These are phyloP conservation scores for Lontra canadensis DNA, from an alignment of 2,113 vertebrate genomes.

Conservation along the genomic window DNA sequence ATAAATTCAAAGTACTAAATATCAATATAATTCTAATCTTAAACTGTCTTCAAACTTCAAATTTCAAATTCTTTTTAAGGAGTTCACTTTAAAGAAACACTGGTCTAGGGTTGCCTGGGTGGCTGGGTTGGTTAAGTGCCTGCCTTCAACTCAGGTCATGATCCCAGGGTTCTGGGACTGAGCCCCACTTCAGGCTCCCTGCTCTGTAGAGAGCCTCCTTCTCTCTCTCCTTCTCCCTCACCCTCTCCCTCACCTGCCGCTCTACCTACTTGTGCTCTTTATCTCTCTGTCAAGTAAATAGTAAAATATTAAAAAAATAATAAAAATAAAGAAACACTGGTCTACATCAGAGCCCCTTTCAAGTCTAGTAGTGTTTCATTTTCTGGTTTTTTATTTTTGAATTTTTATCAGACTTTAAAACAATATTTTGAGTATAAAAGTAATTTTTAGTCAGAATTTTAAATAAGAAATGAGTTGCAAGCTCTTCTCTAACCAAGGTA, in stretches of 20 bases:
- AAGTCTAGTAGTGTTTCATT: neutral
- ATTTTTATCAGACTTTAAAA: slow-evolving; percentile 6
- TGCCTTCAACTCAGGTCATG: too few relatives aligned
- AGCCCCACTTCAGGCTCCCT: too few relatives aligned
- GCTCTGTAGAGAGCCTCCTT: too few relatives aligned
- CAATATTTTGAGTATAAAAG: neutral
- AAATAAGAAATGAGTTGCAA: slow-evolving; percentile 8
- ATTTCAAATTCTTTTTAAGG: slow-evolving; percentile 4
- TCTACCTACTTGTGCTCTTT: too few relatives aligned
- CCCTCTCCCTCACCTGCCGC: too few relatives aligned
- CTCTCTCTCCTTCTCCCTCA: too few relatives aligned
- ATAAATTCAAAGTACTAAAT: slow-evolving; percentile 12
- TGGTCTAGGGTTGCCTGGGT: neutral
- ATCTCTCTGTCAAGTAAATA: too few relatives aligned
- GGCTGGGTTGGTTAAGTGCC: too few relatives aligned
- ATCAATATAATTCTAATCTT: neutral
- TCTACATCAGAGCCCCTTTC: neutral
- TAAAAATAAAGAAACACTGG: neutral
- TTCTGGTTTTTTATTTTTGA: slow-evolving; percentile 11
- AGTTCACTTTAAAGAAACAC: neutral
- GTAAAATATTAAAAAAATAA: too few relatives aligned
- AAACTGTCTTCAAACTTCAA: neutral
- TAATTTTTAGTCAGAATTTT: slow-evolving; percentile 10
- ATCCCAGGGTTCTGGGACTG: too few relatives aligned
- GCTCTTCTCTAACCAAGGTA: neutral